Base-by-base conservation (phyloP, 2,113 vertebrate genomes). In the Phrynocephalus versicolor region DNA sequence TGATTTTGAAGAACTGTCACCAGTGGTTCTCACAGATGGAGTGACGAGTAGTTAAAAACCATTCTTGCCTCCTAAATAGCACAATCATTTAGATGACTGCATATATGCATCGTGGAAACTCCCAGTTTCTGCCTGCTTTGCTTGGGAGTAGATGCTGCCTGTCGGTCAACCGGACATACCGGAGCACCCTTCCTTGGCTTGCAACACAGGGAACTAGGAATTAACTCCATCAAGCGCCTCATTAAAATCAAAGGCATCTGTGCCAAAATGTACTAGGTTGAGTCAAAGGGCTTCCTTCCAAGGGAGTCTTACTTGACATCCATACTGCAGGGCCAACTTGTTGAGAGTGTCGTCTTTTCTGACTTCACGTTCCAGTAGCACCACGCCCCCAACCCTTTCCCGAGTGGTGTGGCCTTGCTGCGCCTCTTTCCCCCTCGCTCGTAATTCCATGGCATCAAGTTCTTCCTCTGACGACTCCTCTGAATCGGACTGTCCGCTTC, bases 281-380 rank as follows among this genome's bases (percentile, higher is more conserved):
- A 41, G 9, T 41, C 35, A 12, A 33, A 45, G 15, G 1, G 18
- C 33, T 27, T 51, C 14, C 72, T 39, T 30, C 23, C 5, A 71
- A 21, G 35, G 83, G 71, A 84, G 16, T 30, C 96, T 96, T 96
- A 99, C 98, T 95, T 99, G 97, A 89, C 98, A 99, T 82, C 97
- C 98, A 6, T 99, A 99, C 84, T 98, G 98, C 80, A 99, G 96
- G 9, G 98, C 98, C 10, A 99, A 96, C 94, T 98, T 99, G 96
- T 97, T 98, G 67, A 99, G 97, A 70, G 79, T 99, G 94, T 99
- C 98, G 0, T 94, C 96, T 64, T 96, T 92, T 0, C 92, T 91
- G 79, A 99, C 70, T 85, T 97, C 94, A 6, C 96, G 94, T 87
- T 98, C 97, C 86, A 99, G 92, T 3, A 99, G 93, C 82, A 97